Evolutionary conservation across 2,888 invertebrate species (phyloP).

Genomic region (Napeogenes sylphis): DNA sequence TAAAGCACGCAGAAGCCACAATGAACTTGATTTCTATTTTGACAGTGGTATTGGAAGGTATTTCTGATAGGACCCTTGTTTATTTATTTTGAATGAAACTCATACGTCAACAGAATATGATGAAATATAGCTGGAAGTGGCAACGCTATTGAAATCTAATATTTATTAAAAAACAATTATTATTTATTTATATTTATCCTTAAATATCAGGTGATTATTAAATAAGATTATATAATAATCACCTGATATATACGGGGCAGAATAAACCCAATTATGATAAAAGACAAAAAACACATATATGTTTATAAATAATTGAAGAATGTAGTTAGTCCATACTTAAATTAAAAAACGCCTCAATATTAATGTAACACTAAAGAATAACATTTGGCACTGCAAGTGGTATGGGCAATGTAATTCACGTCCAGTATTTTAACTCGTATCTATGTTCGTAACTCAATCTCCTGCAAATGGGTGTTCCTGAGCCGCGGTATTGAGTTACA

Average conservation of each 20-base stretch:
- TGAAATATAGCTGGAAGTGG: conserved; percentile 1
- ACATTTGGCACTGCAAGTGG: too few relatives aligned
- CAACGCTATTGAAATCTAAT: background rate
- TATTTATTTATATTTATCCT: background rate
- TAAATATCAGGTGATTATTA: too few relatives aligned
- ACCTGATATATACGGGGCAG: too few relatives aligned
- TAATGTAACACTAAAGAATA: too few relatives aligned
- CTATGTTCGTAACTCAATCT: conserved; percentile 52
- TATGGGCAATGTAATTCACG: background rate
- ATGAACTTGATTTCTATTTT: conserved; percentile 24
- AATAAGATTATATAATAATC: too few relatives aligned
- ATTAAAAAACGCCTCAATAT: too few relatives aligned
- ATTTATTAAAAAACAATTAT: background rate
- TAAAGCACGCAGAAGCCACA: conserved; percentile 9
- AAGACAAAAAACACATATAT: too few relatives aligned
- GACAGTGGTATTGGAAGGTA: conserved; percentile 25
- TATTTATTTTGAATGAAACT: conserved; percentile 46
- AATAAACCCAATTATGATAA: too few relatives aligned
- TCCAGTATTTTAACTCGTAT: conserved; percentile 18
- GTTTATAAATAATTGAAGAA: too few relatives aligned
- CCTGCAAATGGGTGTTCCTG: conserved; percentile 52
- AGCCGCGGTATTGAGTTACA: conserved; percentile 62
- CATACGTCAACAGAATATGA: conserved; percentile 35
- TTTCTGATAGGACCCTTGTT: conserved; percentile 47
- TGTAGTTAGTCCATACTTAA: too few relatives aligned